phyloP scores from a whole-genome alignment of 2,113 vertebrate species.

The Bambusicola thoracicus region DNA sequence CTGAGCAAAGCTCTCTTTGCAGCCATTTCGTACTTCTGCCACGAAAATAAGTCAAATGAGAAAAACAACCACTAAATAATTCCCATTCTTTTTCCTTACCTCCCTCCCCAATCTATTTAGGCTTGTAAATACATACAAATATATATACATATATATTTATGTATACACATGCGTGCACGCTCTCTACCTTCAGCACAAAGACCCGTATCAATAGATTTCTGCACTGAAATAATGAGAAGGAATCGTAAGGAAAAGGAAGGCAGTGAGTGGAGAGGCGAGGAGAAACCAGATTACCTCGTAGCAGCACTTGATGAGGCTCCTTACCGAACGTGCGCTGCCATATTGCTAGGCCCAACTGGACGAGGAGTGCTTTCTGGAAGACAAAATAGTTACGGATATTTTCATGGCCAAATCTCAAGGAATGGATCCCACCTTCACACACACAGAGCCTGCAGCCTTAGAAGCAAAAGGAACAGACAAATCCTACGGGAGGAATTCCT shows the following conservation, averaged over 20 bases:
- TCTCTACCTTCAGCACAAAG: background rate
- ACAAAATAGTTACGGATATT: constrained; percentile 64
- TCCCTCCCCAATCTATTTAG: background rate
- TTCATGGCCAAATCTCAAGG: constrained; percentile 20
- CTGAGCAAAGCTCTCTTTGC: constrained; percentile 35
- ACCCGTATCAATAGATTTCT: background rate
- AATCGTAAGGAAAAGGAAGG: background rate
- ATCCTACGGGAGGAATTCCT: background rate
- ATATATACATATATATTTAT: background rate
- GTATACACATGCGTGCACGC: fast-evolving
- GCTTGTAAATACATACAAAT: background rate
- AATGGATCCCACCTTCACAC: background rate
- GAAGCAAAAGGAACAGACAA: background rate
- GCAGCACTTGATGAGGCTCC: background rate
- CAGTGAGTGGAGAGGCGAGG: background rate
- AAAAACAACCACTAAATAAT: constrained; percentile 1
- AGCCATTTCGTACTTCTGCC: constrained; percentile 37
- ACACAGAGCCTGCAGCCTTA: background rate
- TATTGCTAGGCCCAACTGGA: constrained; percentile 67
- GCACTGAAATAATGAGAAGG: background rate
- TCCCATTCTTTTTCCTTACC: background rate
- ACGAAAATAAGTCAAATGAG: constrained; percentile 28
- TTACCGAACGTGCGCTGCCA: constrained; percentile 37
- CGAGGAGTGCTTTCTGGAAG: constrained; percentile 52
- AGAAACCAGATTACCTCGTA: constrained; percentile 50